Conservation (phyloP, 2,797 vertebrate genomes). For the Crax fasciolata region DNA sequence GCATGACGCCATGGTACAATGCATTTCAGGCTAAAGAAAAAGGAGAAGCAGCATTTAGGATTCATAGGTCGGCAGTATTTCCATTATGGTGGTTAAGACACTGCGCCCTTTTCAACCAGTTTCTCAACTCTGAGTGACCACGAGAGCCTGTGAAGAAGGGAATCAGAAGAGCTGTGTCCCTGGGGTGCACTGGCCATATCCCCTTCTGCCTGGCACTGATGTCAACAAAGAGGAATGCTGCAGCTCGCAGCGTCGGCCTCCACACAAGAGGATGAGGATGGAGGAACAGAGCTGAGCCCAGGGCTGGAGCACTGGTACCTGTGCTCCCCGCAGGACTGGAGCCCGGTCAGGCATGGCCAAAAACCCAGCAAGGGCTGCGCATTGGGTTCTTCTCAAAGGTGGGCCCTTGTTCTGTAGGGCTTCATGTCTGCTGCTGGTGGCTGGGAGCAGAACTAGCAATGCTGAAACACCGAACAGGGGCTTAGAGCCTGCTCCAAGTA, state of each 20-base stretch:
- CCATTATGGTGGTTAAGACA: background rate
- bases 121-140: background rate
- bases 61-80: background rate
- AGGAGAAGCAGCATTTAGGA: background rate
- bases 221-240: background rate
- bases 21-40: background rate
- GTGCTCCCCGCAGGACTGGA: background rate
- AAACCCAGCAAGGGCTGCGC: rapidly evolving
- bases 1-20: background rate
- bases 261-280: rapidly evolving
- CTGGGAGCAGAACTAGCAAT: rapidly evolving
- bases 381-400: background rate
- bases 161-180: conserved; percentile 17
- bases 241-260: background rate
- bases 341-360: rapidly evolving
- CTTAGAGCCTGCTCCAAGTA: background rate
- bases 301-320: background rate
- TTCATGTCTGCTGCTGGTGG: background rate
- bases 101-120: background rate
- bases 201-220: background rate
- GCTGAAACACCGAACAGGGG: background rate
- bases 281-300: background rate
- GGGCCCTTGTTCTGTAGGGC: rapidly evolving
- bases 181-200: background rate
- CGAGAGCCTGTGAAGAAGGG: background rate